Conservation (phyloP, 2,113 vertebrate species). For the Ursus arctos region DNA sequence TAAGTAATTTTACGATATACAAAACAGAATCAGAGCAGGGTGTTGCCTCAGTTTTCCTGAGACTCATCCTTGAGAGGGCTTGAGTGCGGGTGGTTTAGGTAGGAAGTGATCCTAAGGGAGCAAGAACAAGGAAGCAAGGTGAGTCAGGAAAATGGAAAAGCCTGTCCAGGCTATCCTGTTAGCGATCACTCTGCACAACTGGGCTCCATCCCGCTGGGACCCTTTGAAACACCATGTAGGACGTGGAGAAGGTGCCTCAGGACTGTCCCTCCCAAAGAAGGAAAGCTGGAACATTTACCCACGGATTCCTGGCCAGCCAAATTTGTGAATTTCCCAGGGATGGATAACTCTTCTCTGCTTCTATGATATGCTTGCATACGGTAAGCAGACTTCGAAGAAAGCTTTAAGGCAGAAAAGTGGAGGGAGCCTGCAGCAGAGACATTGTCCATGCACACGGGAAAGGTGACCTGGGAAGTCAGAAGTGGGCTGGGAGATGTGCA, state of each 20-base stretch:
- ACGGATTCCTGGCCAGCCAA: neutral
- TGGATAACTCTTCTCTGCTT: neutral
- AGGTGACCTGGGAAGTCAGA: neutral
- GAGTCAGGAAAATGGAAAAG: neutral
- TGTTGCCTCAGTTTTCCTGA: neutral
- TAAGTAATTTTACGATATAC: neutral
- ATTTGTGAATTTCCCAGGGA: neutral
- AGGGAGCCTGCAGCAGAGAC: no score
- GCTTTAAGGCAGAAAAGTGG: neutral
- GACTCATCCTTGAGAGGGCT: neutral
- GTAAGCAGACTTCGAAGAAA: neutral
- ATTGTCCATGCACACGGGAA: fast-evolving
- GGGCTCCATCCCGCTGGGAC: neutral
- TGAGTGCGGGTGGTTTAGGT: no score
- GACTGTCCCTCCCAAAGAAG: neutral
- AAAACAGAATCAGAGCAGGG: neutral
- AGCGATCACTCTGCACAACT: no score
- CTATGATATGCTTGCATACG: no score
- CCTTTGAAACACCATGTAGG: neutral
- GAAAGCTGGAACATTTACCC: neutral
- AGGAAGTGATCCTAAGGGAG: neutral
- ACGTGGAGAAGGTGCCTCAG: neutral
- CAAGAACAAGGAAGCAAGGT: neutral
- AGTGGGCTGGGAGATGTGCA: neutral
- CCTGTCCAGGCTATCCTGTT: no score